Base-by-base conservation (phyloP, 2,113 vertebrate genomes). In the Chamaea fasciata region DNA sequence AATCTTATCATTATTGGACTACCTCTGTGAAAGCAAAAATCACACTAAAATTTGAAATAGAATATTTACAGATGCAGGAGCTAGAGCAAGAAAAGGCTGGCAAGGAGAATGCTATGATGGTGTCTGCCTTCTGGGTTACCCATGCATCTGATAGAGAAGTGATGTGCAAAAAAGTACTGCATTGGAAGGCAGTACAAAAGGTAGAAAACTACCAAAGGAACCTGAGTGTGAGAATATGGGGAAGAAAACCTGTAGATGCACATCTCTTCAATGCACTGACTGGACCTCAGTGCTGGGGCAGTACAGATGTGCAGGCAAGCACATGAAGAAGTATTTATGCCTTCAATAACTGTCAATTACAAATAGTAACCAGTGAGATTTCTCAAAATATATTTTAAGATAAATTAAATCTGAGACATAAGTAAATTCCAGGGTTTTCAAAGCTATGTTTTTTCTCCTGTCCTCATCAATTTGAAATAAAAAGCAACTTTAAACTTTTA, bases 161-260 rank as follows among this genome's bases (percentile, higher is more conserved):
- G 0, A 83, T 30, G 19, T 76, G 8, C 6, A 42, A 18, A 26
- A 57, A 44, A 85, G 12, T 12, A 73, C 4, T 3, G 9, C 6
- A 14, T 3, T 39, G 11, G 33, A 83, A 75, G 30, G 57, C 16
- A 85, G 12, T 19, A 56, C 19, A 75, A 70, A 82, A 79, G 2
- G 37, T n/a, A 83, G 37, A 37, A 77, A 64, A 11, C 15, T 86
- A 33, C 35, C 4, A 19, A 49, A 73, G n/a, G 39, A 81, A 69
- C 15, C 7, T 7, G 7, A 87, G 11, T 0, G 0, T 46, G 17
- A 75, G 11, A 70, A 52, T 7, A 7, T 7, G 13, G 10, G 7
- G 9, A 57, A 62, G 42, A 75, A 91, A 82, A 46, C 7, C 20
- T 33, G 26, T 6, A 9, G 67, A 75, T 10, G 10, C 7, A 27